These are phyloP conservation scores for Passerina amoena DNA, from an alignment of 2,113 vertebrate species.

Conservation along the genomic window DNA sequence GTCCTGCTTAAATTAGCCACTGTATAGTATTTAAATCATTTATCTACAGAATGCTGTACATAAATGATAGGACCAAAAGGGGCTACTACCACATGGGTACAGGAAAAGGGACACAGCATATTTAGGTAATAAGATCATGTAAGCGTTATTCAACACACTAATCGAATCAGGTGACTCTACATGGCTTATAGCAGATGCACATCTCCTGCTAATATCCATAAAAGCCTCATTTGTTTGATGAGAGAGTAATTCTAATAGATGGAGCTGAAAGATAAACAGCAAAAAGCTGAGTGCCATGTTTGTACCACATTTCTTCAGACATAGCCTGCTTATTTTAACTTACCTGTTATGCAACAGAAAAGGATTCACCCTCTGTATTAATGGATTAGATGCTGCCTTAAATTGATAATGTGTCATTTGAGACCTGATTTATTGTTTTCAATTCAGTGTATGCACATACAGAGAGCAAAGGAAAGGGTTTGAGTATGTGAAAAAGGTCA, in stretches of 20 bases:
- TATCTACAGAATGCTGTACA: background rate
- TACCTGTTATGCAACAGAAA: background rate
- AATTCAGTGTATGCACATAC: background rate
- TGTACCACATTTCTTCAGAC: background rate
- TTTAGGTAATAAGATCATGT: background rate
- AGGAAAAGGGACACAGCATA: background rate
- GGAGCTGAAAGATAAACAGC: background rate
- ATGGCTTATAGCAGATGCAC: background rate
- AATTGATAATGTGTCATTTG: background rate
- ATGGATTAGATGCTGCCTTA: background rate
- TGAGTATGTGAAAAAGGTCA: background rate
- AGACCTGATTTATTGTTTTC: background rate
- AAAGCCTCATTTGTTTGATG: background rate
- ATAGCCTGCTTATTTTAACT: background rate
- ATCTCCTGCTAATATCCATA: background rate
- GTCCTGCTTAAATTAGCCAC: background rate
- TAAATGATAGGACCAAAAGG: background rate
- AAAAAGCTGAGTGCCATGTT: background rate
- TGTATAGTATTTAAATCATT: background rate
- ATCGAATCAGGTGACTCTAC: background rate
- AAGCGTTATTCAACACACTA: background rate
- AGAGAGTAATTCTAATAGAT: background rate
- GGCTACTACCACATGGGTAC: background rate
- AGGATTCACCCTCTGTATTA: background rate
- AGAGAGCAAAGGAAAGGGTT: background rate